Conservation (phyloP, 2,888 invertebrate genomes). For the Neoaliturus tenellus region DNA sequence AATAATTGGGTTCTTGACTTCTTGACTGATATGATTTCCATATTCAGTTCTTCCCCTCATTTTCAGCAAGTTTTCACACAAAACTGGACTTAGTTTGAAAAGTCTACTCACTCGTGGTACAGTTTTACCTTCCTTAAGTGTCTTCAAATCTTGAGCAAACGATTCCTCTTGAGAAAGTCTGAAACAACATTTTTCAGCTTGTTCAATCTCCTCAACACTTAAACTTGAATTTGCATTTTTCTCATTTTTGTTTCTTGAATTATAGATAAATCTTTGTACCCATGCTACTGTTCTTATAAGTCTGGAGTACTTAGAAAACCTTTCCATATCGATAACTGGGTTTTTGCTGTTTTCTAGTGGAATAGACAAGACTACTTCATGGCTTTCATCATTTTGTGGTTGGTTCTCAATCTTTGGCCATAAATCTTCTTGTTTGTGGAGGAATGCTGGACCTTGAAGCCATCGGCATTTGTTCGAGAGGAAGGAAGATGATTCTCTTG, state of each 20-base stretch:
- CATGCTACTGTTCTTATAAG: not conserved
- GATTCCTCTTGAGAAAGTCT: too few relatives aligned
- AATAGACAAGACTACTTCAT: not conserved
- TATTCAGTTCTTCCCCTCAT: too few relatives aligned
- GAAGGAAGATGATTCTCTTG: not conserved
- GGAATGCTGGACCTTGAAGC: not conserved
- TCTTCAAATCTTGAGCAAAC: too few relatives aligned
- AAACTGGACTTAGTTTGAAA: too few relatives aligned
- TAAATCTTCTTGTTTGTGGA: not conserved
- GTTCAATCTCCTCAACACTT: not conserved
- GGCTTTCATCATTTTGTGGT: not conserved
- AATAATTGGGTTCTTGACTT: too few relatives aligned
- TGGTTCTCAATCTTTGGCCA: not conserved
- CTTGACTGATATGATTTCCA: too few relatives aligned
- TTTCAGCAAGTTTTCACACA: too few relatives aligned
- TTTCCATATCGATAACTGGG: not conserved
- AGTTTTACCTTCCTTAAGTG: too few relatives aligned
- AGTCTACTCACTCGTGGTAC: too few relatives aligned
- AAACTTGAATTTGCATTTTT: not conserved
- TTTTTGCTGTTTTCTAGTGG: not conserved
- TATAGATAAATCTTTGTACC: constrained; percentile 6
- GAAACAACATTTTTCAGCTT: not conserved
- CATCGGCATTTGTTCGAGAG: not conserved
- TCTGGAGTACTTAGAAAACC: not conserved
- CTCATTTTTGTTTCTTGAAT: not conserved